Evolutionary conservation across 2,888 invertebrate species (phyloP).

Genomic region (Leucoptera coffeella): DNA sequence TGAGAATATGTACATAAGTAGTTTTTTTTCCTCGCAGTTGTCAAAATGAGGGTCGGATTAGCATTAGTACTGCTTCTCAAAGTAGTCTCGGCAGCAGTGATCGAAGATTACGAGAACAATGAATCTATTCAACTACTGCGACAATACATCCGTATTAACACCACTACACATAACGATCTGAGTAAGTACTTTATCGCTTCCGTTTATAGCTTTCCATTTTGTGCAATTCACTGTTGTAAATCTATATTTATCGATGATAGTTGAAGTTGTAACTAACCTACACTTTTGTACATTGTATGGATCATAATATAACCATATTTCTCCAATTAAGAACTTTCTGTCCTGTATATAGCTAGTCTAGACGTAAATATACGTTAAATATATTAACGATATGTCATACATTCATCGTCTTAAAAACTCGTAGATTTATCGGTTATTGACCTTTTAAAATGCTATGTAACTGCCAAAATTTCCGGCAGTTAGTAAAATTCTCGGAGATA

Average conservation of each 20-base stretch:
- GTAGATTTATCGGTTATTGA: too few species aligned
- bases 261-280: neutral
- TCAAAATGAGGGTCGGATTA: too few species aligned
- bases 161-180: slow-evolving; percentile 14
- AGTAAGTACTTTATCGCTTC: slow-evolving; percentile 12
- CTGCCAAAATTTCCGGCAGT: too few species aligned
- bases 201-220: neutral
- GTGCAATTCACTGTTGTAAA: neutral
- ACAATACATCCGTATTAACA: slow-evolving; percentile 16
- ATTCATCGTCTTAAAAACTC: too few species aligned
- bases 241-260: neutral
- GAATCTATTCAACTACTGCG: slow-evolving; percentile 12
- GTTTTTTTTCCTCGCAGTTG: too few species aligned
- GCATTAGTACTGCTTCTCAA: neutral
- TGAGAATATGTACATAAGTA: too few species aligned
- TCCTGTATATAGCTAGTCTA: too few species aligned
- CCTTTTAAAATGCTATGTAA: too few species aligned
- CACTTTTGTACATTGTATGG: too few species aligned
- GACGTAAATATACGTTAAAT: too few species aligned
- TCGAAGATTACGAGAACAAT: slow-evolving; percentile 9
- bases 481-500: too few species aligned
- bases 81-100: slow-evolving; percentile 1
- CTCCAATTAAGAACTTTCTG: neutral
- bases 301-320: neutral
- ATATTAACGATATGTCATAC: too few species aligned